Percentiles rank a stretch among this genome's conserved stretches.
Evolutionary conservation across 2,797 vertebrate species (phyloP).

Genomic region (Agapornis canus): DNA sequence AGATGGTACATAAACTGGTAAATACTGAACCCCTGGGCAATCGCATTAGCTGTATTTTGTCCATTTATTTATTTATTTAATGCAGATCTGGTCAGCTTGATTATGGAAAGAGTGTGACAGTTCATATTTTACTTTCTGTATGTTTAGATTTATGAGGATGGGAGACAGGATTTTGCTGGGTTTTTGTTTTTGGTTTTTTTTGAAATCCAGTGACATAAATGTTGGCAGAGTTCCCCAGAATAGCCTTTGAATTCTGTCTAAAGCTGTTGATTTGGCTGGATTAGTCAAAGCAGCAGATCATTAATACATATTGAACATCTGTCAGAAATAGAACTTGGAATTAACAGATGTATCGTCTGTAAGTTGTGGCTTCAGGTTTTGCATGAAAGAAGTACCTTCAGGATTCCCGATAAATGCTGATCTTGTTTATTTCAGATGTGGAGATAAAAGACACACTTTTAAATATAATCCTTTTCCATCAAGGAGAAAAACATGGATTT

Average conservation of each 20-base stretch:
- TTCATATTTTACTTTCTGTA: constrained; percentile 34
- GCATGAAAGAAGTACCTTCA: constrained; percentile 18
- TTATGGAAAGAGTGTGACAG: constrained; percentile 28
- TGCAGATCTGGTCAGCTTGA: constrained; percentile 22
- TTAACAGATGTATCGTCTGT: constrained; percentile 70
- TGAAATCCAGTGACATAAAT: constrained; percentile 56
- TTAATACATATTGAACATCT: constrained; percentile 79
- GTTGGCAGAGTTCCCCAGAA: constrained; percentile 65
- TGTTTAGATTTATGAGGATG: constrained; percentile 30
- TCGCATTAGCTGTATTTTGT: constrained; percentile 41
- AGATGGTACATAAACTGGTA: constrained; percentile 77
- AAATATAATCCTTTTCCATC: neutral
- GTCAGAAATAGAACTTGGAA: constrained; percentile 78
- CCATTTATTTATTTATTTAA: constrained; percentile 49
- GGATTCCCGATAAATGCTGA: constrained; percentile 12
- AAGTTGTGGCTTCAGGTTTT: constrained; percentile 50
- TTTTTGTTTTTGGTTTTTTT: constrained; percentile 18
- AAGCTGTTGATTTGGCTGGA: constrained; percentile 77
- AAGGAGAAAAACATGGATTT: neutral
- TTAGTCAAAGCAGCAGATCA: constrained; percentile 75
- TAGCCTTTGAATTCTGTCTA: constrained; percentile 72
- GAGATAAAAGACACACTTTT: constrained; percentile 9
- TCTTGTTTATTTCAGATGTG: constrained; percentile 9
- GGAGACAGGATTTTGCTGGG: neutral
- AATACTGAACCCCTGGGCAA: constrained; percentile 77